These are phyloP conservation scores for Indicator maculatus DNA, from an alignment of 2,113 vertebrate genomes.

Conservation along the genomic window DNA sequence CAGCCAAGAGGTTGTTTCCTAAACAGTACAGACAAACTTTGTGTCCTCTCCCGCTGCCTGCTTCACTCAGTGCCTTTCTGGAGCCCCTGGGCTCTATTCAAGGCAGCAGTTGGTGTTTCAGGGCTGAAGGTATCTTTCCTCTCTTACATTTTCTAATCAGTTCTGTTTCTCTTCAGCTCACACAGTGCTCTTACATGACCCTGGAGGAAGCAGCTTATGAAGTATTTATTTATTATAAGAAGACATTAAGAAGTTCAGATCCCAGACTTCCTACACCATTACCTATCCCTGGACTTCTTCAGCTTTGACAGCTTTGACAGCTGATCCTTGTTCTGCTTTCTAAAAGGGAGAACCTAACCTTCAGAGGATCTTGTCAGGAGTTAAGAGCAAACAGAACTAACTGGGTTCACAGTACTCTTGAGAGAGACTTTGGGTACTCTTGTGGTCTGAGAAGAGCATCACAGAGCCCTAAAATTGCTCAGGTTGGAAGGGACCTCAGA, in stretches of 20 bases:
- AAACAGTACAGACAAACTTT: background rate
- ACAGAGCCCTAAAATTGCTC: too few relatives aligned
- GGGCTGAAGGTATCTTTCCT: background rate
- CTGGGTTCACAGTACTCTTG: too few relatives aligned
- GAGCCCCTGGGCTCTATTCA: background rate
- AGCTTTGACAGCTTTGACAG: background rate
- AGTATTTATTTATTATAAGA: background rate
- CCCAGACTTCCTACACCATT: too few relatives aligned
- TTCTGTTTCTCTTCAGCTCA: background rate
- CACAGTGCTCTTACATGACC: background rate
- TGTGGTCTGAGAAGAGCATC: too few relatives aligned
- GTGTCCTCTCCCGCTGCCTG: background rate
- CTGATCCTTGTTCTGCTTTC: background rate
- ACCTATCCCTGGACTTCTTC: too few relatives aligned
- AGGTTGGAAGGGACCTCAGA: too few relatives aligned
- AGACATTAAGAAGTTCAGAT: background rate
- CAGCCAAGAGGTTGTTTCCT: background rate
- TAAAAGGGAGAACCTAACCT: background rate
- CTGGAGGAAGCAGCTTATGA: background rate
- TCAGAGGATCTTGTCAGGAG: background rate
- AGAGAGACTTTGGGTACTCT: too few relatives aligned
- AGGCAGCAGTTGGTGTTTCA: background rate
- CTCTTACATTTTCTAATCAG: background rate
- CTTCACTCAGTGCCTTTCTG: background rate
- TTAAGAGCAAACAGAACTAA: too few relatives aligned